Evolutionary conservation across 2,797 vertebrate genomes (phyloP).

Genomic region (Nothura maculosa): DNA sequence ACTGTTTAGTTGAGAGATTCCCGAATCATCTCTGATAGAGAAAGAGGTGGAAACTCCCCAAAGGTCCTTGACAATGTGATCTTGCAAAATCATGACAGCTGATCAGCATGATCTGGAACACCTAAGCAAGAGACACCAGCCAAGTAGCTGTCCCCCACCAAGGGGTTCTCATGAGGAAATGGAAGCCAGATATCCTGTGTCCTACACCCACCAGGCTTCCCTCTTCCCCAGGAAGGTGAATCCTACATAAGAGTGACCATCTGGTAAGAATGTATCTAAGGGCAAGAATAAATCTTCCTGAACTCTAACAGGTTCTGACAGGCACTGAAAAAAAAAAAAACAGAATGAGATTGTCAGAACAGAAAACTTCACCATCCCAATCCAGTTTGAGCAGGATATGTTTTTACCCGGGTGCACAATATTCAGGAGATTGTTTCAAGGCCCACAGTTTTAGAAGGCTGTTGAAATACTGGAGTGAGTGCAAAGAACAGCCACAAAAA

Average conservation of each 20-base stretch:
- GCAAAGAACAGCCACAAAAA: background rate
- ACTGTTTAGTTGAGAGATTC: background rate
- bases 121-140: background rate
- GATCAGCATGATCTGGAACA: background rate
- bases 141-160: background rate
- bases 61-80: background rate
- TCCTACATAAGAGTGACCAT: background rate
- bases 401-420: background rate
- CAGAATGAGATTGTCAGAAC: background rate
- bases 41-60: background rate
- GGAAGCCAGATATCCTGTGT: background rate
- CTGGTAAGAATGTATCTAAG: background rate
- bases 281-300: background rate
- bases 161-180: background rate
- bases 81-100: background rate
- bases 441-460: background rate
- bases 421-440: background rate
- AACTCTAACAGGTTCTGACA: background rate
- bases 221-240: background rate
- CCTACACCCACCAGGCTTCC: background rate
- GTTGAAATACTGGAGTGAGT: slow-evolving; percentile 8
- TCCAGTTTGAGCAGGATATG: background rate
- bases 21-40: background rate
- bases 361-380: background rate
- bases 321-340: background rate